Base-by-base conservation (phyloP, 2,797 vertebrate genomes). In the Psittacula derbiana region DNA sequence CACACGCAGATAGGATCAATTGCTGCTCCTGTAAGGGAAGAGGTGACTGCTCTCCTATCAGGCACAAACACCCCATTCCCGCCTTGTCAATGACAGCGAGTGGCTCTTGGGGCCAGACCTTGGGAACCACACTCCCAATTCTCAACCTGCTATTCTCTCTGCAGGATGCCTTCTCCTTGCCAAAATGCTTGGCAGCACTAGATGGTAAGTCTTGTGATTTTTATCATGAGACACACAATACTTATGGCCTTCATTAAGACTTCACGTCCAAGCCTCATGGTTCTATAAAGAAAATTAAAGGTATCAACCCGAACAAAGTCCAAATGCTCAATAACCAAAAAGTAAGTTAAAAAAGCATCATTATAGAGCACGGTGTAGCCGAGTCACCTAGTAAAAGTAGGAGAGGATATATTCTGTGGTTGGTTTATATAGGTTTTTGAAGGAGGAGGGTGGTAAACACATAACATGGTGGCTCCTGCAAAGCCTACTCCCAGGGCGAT, bases 401-500 rank as follows among this genome's bases (percentile, higher is more conserved):
- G 4, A 72, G 91, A 7, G 79, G 53, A 53, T 4, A 4, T 5
- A 23, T 43, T 43, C 80, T 28, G 21, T 1, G 70, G 36, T 3
- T 76, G 60, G 12, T 80, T 72, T 38, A 8, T 8, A 4, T 0
- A 8, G 44, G 31, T 3, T 60, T 78, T 6, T 36, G 46, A 13
- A 78, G 92, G 52, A 94, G 92, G 30, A 88, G 80, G 83, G 87
- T 75, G 81, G 67, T 61, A 91, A 96, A 78, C 80, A 65, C 65
- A 5, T 69, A 66, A 87, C 83, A 33, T 6, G 94, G 89, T 90
- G 92, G 92, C 88, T 95, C 94, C 65, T 36, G 70, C 86, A 67
- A 95, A 93, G 90, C 64, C 66, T 84, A 80, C 91, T 94, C 89
- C 86, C 83, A 53, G 95, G 90, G 96, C 96, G 95, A 94, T 89